Evolutionary conservation across 2,888 invertebrate species (phyloP), one percentile per base, ranked within the genome.

Genomic region (Pollenia griseotomentosa): DNA sequence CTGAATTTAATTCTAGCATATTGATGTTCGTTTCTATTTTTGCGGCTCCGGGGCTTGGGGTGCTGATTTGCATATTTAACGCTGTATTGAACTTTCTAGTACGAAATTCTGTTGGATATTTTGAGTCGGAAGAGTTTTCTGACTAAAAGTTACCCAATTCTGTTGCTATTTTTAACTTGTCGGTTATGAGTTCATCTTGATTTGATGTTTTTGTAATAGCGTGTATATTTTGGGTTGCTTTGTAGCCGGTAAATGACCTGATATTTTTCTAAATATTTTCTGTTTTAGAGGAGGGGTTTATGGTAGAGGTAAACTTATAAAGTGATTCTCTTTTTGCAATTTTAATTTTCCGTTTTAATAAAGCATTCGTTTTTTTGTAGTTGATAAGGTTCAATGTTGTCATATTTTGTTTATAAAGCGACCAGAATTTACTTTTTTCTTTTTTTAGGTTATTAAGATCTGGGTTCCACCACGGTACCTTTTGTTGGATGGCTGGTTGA

Each of bases 281-380:
- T 46, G 12, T 46, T n/a, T 66, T 44, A 8, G 79, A 59, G 2
- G 65, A 23, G 11, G 68, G 74, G 40, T 82, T 85, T 19, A 75
- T 83, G 11, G 48, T 19, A 19, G 73, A 55, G 7, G 63, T 68
- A 51, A 82, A 61, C 2, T 53, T 61, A 3, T 46, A 2, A 9
- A 85, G 46, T 3, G 80, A 79, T 51, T 73, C 51, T 19, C 5
- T 1, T 77, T 83, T 88, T 14, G 63, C 12, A n/a, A 16, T 59
- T 77, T 85, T 86, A 23, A 88, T 61, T 81, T 86, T 46, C 19
- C 83, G 53, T 57, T 83, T 85, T 12, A 77, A 74, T 11, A 16
- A 10, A 7, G 83, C 83, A 5, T 63, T 75, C 2, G 63, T 23
- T 68, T 23, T 80, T 75, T 78, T 88, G 11, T 51, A 88, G 8